Percentiles rank a stretch among this genome's conserved stretches.
These are phyloP conservation scores for Coreius guichenoti DNA, from an alignment of 2,797 vertebrate genomes.

Conservation along the genomic window DNA sequence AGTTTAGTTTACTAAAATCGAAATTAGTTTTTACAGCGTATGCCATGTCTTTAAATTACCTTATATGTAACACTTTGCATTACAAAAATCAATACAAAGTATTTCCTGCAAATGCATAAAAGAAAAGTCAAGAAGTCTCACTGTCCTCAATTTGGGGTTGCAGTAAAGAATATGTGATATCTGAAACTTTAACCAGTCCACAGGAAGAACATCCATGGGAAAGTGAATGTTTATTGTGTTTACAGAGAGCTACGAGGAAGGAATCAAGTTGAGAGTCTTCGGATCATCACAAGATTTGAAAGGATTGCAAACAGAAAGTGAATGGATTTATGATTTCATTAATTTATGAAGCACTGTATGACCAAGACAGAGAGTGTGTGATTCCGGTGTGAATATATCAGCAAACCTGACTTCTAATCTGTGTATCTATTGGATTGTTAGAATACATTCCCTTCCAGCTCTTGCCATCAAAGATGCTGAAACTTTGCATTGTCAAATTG, in stretches of 20 bases:
- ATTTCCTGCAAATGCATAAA: neutral
- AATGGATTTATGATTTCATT: neutral
- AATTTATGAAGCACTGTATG: neutral
- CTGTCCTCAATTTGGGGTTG: neutral
- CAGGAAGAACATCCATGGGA: constrained; percentile 38
- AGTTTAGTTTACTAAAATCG: no score
- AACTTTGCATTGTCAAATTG: neutral
- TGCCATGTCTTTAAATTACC: no score
- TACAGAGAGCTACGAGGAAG: constrained; percentile 8
- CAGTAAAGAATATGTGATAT: neutral
- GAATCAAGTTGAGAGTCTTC: constrained; percentile 1
- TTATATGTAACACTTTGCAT: neutral
- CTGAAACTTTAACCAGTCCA: constrained; percentile 4
- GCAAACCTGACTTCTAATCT: neutral
- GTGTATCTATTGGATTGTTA: neutral
- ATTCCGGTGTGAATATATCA: neutral
- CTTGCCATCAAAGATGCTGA: neutral
- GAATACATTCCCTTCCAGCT: neutral
- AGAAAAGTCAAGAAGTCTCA: neutral
- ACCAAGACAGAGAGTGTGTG: neutral
- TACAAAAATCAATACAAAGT: neutral
- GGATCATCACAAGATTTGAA: neutral
- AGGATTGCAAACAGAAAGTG: neutral
- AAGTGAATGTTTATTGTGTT: constrained; percentile 36
- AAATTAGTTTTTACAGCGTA: no score